Conservation (phyloP, 35 echinoderm and acorn worm genomes). For the Heliocidaris tuberculata region DNA sequence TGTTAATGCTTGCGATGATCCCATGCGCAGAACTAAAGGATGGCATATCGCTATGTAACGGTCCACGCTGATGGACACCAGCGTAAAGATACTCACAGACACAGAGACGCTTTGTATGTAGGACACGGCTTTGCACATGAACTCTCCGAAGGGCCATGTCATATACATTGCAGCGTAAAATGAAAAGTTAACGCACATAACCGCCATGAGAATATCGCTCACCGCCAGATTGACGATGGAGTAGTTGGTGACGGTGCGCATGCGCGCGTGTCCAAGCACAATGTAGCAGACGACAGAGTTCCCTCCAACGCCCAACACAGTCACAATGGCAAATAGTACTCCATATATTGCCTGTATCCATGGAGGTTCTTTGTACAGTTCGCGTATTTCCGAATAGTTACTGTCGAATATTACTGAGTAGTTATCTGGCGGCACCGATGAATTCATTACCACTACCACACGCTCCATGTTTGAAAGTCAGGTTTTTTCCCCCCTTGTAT, state of each 20-base stretch:
- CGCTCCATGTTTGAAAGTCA: background rate
- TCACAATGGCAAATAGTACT: constrained; percentile 64
- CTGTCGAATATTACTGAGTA: background rate
- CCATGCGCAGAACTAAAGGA: constrained; percentile 83
- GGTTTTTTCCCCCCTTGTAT: no score
- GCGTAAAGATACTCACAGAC: constrained; percentile 94
- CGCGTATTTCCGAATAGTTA: background rate
- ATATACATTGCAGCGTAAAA: constrained; percentile 79
- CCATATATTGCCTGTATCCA: constrained; percentile 80
- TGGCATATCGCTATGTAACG: constrained; percentile 91
- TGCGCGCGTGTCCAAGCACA: constrained; percentile 83
- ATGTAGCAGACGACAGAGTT: constrained; percentile 95
- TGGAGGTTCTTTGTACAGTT: constrained; percentile 54
- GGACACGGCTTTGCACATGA: constrained; percentile 84
- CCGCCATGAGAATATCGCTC: constrained; percentile 89
- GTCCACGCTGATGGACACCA: constrained; percentile 90
- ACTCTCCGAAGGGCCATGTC: constrained; percentile 69
- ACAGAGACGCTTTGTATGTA: constrained; percentile 87
- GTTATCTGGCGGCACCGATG: background rate
- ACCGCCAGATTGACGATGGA: constrained; percentile 95
- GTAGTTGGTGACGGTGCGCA: constrained; percentile 99
- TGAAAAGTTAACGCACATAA: constrained; percentile 88
- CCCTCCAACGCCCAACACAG: constrained; percentile 75
- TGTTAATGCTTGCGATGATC: constrained; percentile 56
- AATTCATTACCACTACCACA: background rate